These are phyloP conservation scores for Rhyacophila evoluta DNA, from an alignment of 2,888 invertebrate genomes.

Conservation along the genomic window DNA sequence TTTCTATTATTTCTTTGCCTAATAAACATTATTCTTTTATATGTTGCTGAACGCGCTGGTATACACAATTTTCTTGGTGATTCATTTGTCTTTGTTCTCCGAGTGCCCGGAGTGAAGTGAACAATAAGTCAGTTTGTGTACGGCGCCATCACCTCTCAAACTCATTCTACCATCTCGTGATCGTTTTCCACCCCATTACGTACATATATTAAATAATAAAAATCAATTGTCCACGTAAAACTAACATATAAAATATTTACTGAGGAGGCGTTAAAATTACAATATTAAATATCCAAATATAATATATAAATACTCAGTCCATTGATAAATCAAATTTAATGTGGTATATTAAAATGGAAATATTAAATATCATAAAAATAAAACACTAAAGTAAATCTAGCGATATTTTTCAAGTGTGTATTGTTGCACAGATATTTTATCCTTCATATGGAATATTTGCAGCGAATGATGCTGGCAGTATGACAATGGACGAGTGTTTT, in stretches of 20 bases:
- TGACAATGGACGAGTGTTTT: slow-evolving; percentile 57
- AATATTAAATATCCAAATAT: neutral
- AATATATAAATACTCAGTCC: slow-evolving; percentile 23
- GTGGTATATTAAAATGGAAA: neutral
- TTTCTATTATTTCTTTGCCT: neutral
- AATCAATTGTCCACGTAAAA: neutral
- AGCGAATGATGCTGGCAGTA: slow-evolving; percentile 19
- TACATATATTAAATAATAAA: neutral
- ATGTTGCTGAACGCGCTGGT: neutral
- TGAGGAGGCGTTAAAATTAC: neutral
- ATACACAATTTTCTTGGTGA: neutral
- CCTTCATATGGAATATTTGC: neutral
- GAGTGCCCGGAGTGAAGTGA: neutral
- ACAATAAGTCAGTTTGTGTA: neutral
- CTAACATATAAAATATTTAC: neutral
- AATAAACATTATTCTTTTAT: neutral
- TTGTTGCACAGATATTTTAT: neutral
- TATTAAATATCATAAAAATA: neutral
- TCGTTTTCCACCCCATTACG: neutral
- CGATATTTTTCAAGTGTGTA: neutral
- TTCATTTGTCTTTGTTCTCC: neutral
- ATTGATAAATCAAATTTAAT: neutral
- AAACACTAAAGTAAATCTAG: neutral
- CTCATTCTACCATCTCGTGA: neutral
- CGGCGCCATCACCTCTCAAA: neutral